A percentile compares a stretch with the other conserved stretches of the same genome.
Conservation (phyloP, 2,113 vertebrate genomes). For the Neogale vison region DNA sequence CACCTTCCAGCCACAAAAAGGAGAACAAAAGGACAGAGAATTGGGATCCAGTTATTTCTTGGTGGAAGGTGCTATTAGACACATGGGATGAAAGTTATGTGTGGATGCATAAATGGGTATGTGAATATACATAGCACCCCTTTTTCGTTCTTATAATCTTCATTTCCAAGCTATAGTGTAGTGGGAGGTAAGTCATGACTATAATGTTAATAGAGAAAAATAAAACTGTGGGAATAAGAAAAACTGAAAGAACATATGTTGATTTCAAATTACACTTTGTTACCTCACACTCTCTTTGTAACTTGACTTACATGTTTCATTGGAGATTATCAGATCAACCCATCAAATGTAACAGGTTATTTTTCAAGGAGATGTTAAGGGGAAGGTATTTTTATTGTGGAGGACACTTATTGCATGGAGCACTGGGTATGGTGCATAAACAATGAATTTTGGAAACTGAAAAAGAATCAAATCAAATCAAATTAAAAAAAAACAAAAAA, state of each 20-base stretch:
- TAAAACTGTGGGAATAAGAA: neutral
- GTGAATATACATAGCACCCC: neutral
- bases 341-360: neutral
- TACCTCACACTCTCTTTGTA: neutral
- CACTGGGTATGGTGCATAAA: too few relatives aligned
- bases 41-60: neutral
- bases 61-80: neutral
- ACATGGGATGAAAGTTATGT: accelerated
- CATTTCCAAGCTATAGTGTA: neutral
- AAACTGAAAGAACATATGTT: neutral
- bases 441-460: too few relatives aligned
- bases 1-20: neutral
- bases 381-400: neutral
- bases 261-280: neutral
- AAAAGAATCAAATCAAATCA: too few relatives aligned
- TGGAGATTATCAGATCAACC: neutral
- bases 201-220: neutral
- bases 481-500: too few relatives aligned
- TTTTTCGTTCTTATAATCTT: neutral
- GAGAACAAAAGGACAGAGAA: neutral
- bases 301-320: neutral
- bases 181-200: neutral
- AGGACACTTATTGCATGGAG: too few relatives aligned
- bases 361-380: neutral
- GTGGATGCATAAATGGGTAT: accelerated